Evolutionary conservation across 1,140 invertebrate species (phyloP), one percentile per base, ranked within the genome.

Genomic region (Colletes gigas): DNA sequence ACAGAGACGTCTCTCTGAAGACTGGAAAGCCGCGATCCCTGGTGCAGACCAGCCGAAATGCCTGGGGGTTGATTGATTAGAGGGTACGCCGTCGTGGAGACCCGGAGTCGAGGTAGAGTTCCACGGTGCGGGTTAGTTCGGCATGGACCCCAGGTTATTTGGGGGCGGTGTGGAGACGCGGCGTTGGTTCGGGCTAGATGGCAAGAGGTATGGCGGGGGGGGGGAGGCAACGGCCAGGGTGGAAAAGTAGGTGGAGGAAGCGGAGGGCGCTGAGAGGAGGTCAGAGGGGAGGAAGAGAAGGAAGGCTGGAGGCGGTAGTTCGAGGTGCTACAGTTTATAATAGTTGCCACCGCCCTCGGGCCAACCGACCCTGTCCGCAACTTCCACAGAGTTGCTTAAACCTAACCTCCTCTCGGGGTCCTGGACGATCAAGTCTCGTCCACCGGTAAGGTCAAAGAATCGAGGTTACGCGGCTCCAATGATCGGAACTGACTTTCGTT

Each of bases 281-380:
- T 66, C 81, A 74, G 73, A 78, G 83, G 78, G 71, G 79, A 71
- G 83, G 78, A 83, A 87, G 88, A 89, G 89, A 83, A 83, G 87
- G 90, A 88, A 86, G 81, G 88, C 88, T 86, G 86, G 92, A 91
- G 90, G 91, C 90, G 92, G 92, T 93, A 92, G 92, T 93, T 93
- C 92, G 92, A 93, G 92, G 93, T 93, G 92, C 92, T 93, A 93
- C 91, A 93, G 93, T 93, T 93, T 93, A 93, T 93, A 93, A 93
- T 93, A 93, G 93, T 93, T 93, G 91, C 91, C 89, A 88, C 88
- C 90, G 90, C 91, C 92, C 90, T 89, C 89, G 88, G 89, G 91
- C 91, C 88, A 89, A 90, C 91, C 91, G 88, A 91, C 90, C 88
- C 92, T 89, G 84, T 89, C 89, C 90, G 87, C 92, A 93, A 93